Evolutionary conservation across 2,888 invertebrate species (phyloP), one percentile per base, ranked within the genome.

Genomic region (Cotesia congregata): DNA sequence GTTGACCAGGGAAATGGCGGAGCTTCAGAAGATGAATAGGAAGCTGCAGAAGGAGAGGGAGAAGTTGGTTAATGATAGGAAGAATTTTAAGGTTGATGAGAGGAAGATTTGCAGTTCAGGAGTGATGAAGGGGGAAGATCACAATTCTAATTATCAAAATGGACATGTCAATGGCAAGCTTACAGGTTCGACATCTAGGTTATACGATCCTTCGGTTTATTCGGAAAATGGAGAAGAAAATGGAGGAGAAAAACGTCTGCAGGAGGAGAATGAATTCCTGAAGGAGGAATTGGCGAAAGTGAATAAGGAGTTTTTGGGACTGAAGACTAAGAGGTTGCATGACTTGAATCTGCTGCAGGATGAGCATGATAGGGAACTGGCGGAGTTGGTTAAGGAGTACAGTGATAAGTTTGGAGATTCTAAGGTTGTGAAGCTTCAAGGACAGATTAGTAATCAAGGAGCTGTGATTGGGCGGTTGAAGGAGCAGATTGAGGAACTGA

Each of bases 21-120:
- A 96, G 79, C 88, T 94, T 76, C 93, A 93, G 84, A 95, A 94
- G 87, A 95, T 94, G 67, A 94, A 95, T 84, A 91, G 93, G 74
- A 93, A 93, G 85, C 89, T 95, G 83, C 95, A 95, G 85, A 94
- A 93, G 83, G 95, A 95, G 85, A 92, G 94, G 82, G 95, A 95
- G 78, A 89, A 86, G 38, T 62, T 88, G 12, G 64, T 88, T 77
- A 91, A 90, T 80, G 87, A 91, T 71, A 88, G 87, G 5, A 90
- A 89, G 69, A 83, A 80, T 2, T 80, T 81, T 5, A 83, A 79
- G 70, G 81, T 82, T 20, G 71, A 77, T 4, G 86, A 86, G 4
- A 80, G 68, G 15, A 81, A 76, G 83, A 17, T 83, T 84, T 30
- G 83, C 85, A 38, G 89, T 89, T 73, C 87, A 88, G 71, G 78